Conservation (phyloP, 1,140 invertebrate genomes). For the Neodiprion pinetum region DNA sequence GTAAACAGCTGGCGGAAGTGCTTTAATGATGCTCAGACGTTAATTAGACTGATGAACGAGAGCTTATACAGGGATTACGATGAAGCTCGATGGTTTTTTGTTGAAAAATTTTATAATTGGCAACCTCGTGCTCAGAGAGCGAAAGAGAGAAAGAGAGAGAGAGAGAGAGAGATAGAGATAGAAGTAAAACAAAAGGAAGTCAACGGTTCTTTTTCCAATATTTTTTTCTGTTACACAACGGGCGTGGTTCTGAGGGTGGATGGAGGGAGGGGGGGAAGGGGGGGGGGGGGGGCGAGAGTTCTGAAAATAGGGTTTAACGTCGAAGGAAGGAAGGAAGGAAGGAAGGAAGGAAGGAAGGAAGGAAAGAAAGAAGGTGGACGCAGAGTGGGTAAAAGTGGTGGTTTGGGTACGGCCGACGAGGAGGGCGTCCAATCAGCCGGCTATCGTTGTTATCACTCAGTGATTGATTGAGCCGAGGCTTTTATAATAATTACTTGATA, state of each 20-base stretch:
- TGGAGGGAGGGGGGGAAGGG: background rate
- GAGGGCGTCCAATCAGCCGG: background rate
- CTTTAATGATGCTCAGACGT: too few relatives aligned
- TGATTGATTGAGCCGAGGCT: conserved; percentile 54
- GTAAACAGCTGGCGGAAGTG: too few relatives aligned
- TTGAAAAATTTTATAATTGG: too few relatives aligned
- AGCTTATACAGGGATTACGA: too few relatives aligned
- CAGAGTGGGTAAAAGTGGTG: conserved; percentile 19
- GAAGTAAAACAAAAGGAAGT: too few relatives aligned
- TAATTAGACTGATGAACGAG: too few relatives aligned
- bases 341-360: conserved; percentile 27
- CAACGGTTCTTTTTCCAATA: too few relatives aligned
- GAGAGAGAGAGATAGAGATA: too few relatives aligned
- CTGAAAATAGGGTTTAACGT: background rate
- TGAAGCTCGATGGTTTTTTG: too few relatives aligned
- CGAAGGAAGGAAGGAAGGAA: background rate
- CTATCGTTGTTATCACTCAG: conserved; percentile 29
- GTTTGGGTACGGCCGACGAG: conserved; percentile 17
- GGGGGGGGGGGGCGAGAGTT: background rate
- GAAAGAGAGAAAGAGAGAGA: too few relatives aligned
- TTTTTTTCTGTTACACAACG: background rate
- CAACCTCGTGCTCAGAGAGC: too few relatives aligned
- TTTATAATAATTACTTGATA: conserved; percentile 58
- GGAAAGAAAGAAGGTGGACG: conserved; percentile 22
- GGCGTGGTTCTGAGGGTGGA: background rate